Conservation (phyloP, 2,888 invertebrate genomes). For the Cartodere bifasciata region DNA sequence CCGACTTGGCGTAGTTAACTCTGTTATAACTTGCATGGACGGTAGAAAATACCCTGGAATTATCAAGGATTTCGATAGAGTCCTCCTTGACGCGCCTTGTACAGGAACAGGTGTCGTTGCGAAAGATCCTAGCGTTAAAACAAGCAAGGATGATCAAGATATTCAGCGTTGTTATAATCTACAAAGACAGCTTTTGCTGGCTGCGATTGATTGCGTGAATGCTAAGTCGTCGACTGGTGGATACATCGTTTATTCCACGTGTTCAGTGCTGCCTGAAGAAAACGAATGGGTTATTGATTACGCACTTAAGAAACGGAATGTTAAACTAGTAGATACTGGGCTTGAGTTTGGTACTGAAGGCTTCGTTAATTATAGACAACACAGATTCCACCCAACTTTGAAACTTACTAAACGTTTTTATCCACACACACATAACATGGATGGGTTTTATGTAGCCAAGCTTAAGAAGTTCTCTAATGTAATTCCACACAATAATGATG, state of each 20-base stretch:
- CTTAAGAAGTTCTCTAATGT: slow-evolving; percentile 89
- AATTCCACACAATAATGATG: slow-evolving; percentile 13
- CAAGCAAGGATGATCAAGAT: slow-evolving; percentile 78
- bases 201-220: slow-evolving; percentile 94
- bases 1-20: slow-evolving; percentile 88
- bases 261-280: slow-evolving; percentile 95
- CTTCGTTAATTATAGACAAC: slow-evolving; percentile 75
- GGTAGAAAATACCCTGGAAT: slow-evolving; percentile 69
- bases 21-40: slow-evolving; percentile 80
- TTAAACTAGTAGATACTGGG: slow-evolving; percentile 86
- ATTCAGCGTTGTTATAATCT: slow-evolving; percentile 84
- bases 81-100: slow-evolving; percentile 94
- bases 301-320: slow-evolving; percentile 82
- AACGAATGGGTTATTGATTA: slow-evolving; percentile 97
- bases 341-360: slow-evolving; percentile 94
- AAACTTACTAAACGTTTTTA: slow-evolving; percentile 85
- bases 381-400: slow-evolving; percentile 81
- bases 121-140: slow-evolving; percentile 95
- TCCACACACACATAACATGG: slow-evolving; percentile 98
- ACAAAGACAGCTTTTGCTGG: slow-evolving; percentile 81
- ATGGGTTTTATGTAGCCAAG: slow-evolving; percentile 98
- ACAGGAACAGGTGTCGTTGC: slow-evolving; percentile 96
- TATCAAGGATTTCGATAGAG: slow-evolving; percentile 88
- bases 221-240: slow-evolving; percentile 88
- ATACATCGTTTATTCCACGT: slow-evolving; percentile 95